Evolutionary conservation across 2,113 vertebrate species (phyloP).

Genomic region (Sinocyclocheilus maitianheensis): DNA sequence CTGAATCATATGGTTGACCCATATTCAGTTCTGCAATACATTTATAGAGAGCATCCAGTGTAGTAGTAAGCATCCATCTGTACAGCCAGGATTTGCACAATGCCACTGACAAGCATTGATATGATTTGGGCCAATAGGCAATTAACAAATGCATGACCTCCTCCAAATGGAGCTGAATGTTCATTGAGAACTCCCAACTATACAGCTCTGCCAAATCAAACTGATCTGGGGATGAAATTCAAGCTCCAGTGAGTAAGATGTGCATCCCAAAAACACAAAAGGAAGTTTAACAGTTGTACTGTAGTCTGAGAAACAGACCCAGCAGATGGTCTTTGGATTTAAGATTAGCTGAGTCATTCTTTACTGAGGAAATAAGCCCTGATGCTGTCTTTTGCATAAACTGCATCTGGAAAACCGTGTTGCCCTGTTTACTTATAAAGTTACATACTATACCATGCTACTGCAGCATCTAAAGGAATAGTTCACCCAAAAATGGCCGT

Average conservation of each 20-base stretch:
- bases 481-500: neutral
- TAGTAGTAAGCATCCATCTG: conserved; percentile 35
- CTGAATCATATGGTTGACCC: conserved; percentile 44
- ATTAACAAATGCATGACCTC: conserved; percentile 46
- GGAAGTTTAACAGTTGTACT: conserved; percentile 6
- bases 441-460: neutral
- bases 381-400: neutral
- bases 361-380: neutral
- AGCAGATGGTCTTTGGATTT: conserved; percentile 17
- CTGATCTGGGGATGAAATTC: conserved; percentile 28
- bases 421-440: neutral
- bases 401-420: neutral
- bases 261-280: conserved; percentile 6
- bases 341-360: conserved; percentile 35
- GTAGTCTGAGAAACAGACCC: neutral
- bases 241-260: conserved; percentile 21
- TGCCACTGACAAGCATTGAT: conserved; percentile 43
- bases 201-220: conserved; percentile 31
- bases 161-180: conserved; percentile 15
- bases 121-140: conserved; percentile 46
- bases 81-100: conserved; percentile 24
- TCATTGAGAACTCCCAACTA: conserved; percentile 13
- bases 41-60: conserved; percentile 36
- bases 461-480: neutral
- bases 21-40: conserved; percentile 32